Evolutionary conservation across 2,113 vertebrate genomes (phyloP).

Genomic region (Varanus komodoensis): DNA sequence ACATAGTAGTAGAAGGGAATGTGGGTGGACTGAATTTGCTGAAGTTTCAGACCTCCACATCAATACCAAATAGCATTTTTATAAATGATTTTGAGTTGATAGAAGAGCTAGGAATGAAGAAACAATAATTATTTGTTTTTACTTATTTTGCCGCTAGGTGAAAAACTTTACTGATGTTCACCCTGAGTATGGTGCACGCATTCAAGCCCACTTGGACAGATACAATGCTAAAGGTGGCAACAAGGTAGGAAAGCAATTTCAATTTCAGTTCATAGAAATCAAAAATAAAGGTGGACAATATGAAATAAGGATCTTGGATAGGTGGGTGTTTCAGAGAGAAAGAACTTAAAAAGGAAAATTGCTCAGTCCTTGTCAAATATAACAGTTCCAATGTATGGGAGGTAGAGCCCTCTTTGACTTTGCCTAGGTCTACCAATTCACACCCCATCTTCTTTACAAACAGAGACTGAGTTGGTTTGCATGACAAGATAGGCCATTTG

Average conservation of each 20-base stretch:
- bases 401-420: neutral
- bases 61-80: neutral
- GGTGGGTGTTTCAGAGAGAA: neutral
- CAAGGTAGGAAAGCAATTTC: slow-evolving; percentile 78
- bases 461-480: neutral
- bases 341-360: neutral
- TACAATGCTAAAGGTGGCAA: slow-evolving; percentile 78
- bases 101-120: neutral
- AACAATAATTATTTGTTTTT: neutral
- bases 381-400: neutral
- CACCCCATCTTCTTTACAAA: neutral
- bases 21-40: neutral
- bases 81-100: neutral
- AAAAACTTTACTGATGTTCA: slow-evolving; percentile 88
- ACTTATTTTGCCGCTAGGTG: slow-evolving; percentile 77
- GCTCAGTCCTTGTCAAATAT: neutral
- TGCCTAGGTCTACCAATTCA: neutral
- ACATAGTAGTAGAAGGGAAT: neutral
- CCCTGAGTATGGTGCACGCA: slow-evolving; percentile 82
- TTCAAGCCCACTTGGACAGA: slow-evolving; percentile 86
- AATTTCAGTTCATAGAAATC: neutral
- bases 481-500: no score
- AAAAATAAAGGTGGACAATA: neutral
- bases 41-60: neutral
- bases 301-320: neutral